Conservation (phyloP, 2,888 invertebrate genomes). For the Drosophila fungiperda region DNA sequence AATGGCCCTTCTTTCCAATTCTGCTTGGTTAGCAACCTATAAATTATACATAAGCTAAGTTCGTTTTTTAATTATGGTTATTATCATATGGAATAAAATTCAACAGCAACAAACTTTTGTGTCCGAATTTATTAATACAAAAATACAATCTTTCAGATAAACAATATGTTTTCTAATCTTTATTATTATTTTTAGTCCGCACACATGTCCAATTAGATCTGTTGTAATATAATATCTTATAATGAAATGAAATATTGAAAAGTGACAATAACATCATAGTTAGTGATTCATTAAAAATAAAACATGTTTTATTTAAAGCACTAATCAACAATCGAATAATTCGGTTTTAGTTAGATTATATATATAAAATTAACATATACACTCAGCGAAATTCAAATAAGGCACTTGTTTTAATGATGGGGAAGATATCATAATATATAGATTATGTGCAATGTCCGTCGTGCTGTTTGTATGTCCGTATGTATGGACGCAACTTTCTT, state of each 20-base stretch:
- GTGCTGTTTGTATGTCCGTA: too few species aligned
- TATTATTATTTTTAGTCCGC: not conserved
- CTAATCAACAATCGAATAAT: too few species aligned
- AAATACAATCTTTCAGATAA: not conserved
- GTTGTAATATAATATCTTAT: not conserved
- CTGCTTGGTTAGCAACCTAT: constrained; percentile 3
- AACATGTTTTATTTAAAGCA: too few species aligned
- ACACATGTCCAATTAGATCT: not conserved
- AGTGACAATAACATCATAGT: too few species aligned
- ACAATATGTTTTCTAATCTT: not conserved
- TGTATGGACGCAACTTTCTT: too few species aligned
- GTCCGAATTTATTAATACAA: not conserved
- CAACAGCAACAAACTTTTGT: not conserved
- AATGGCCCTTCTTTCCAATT: constrained; percentile 57
- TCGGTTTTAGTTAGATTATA: too few species aligned
- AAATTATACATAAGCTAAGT: not conserved
- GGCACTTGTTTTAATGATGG: too few species aligned
- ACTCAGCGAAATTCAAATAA: too few species aligned
- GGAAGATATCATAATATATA: too few species aligned
- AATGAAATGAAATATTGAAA: not conserved
- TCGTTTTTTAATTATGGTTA: constrained; percentile 1
- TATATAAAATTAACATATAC: too few species aligned
- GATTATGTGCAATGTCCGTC: too few species aligned
- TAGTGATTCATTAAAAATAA: too few species aligned
- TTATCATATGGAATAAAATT: not conserved